Conservation (phyloP, 2,888 invertebrate species). For the Dasypolia templi region DNA sequence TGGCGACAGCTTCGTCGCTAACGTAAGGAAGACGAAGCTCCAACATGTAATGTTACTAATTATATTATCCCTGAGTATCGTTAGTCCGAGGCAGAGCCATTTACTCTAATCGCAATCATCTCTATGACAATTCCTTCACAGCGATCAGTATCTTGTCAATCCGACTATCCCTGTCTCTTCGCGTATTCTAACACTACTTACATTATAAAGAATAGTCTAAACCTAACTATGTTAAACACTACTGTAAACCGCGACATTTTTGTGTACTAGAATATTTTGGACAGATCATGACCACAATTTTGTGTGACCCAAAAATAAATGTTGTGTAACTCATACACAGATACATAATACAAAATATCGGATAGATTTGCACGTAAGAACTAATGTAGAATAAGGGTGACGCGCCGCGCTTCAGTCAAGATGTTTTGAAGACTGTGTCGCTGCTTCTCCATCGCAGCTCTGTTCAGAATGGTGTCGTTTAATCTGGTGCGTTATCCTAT, state of each 20-base stretch:
- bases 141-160: constrained; percentile 64
- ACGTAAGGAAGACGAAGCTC: constrained; percentile 13
- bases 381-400: constrained; percentile 30
- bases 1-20: constrained; percentile 16
- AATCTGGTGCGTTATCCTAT: background rate
- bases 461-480: background rate
- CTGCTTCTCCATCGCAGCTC: constrained; percentile 24
- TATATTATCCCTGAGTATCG: constrained; percentile 25
- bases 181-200: constrained; percentile 69
- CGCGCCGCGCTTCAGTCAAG: constrained; percentile 5
- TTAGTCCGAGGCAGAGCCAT: constrained; percentile 43
- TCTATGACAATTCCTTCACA: constrained; percentile 61
- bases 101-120: constrained; percentile 52
- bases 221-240: constrained; percentile 70
- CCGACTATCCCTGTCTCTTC: constrained; percentile 70
- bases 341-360: constrained; percentile 70
- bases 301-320: constrained; percentile 76
- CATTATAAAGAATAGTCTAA: constrained; percentile 70
- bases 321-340: constrained; percentile 73
- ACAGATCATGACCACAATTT: constrained; percentile 84
- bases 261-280: constrained; percentile 77
- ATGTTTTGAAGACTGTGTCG: background rate
- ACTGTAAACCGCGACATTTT: constrained; percentile 68
- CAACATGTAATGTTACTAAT: constrained; percentile 17
- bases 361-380: constrained; percentile 60